phyloP scores from a whole-genome alignment of 2,797 vertebrate species.

The Hippopotamyrus pictus region DNA sequence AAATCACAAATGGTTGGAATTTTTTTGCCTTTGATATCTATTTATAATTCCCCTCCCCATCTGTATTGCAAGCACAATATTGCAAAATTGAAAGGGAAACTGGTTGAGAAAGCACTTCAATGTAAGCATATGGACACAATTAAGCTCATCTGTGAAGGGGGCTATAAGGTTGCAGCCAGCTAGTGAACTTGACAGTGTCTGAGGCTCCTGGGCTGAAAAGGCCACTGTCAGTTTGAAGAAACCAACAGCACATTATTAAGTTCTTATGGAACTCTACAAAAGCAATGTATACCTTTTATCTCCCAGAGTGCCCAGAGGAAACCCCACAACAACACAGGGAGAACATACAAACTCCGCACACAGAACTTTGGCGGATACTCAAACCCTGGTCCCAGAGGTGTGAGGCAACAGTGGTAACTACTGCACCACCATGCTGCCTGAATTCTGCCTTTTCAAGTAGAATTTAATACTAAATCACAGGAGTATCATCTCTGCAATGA shows the following conservation, averaged over 20 bases:
- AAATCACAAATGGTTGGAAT: background rate
- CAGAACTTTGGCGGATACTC: background rate
- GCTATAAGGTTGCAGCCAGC: background rate
- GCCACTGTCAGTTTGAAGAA: background rate
- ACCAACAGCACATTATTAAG: background rate
- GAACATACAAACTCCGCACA: background rate
- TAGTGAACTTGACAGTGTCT: background rate
- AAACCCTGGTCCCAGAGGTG: background rate
- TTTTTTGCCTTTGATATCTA: background rate
- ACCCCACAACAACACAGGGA: background rate
- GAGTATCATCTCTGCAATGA: background rate
- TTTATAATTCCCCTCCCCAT: background rate
- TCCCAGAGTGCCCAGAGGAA: background rate
- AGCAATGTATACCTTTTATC: background rate
- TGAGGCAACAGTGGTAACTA: background rate
- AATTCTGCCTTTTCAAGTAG: background rate
- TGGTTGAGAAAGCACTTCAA: background rate
- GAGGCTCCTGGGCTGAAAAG: background rate
- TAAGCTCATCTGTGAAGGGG: background rate
- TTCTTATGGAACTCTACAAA: background rate
- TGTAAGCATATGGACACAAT: constrained; percentile 15
- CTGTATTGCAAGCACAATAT: background rate
- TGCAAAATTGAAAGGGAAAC: background rate
- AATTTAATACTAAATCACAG: background rate
- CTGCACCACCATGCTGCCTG: background rate